phyloP scores from a whole-genome alignment of 2,113 vertebrate genomes.

The Sarotherodon lohbergeri region DNA sequence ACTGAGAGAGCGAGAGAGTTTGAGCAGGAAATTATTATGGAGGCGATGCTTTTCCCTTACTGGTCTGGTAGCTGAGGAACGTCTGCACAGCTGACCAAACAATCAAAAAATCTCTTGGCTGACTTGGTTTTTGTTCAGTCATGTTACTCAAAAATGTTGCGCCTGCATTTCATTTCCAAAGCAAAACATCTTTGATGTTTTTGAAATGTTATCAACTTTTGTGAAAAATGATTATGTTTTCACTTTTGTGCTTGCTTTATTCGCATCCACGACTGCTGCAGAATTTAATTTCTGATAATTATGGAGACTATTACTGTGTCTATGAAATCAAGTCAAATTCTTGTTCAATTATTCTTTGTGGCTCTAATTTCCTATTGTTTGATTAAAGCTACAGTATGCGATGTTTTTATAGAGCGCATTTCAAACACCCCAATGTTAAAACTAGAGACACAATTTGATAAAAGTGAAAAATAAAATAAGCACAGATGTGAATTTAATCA shows the following conservation, averaged over 20 bases:
- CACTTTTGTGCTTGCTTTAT: background rate
- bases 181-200: background rate
- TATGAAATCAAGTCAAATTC: background rate
- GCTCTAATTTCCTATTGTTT: background rate
- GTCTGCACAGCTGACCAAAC: background rate
- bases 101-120: background rate
- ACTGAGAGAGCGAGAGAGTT: background rate
- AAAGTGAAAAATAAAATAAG: background rate
- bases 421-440: background rate
- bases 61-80: background rate
- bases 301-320: accelerated
- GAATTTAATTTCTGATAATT: background rate
- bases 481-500: background rate
- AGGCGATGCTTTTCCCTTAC: too few relatives aligned
- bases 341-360: background rate
- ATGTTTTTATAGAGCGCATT: background rate
- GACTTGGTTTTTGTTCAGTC: background rate
- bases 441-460: background rate
- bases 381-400: background rate
- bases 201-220: background rate
- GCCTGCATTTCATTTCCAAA: background rate
- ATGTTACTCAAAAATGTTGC: background rate
- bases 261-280: accelerated
- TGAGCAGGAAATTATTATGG: too few relatives aligned
- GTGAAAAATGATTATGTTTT: background rate